A percentile compares a stretch with the other conserved stretches of the same genome.
Conservation (phyloP, 2,888 invertebrate species). For the Idaea dimidiata region DNA sequence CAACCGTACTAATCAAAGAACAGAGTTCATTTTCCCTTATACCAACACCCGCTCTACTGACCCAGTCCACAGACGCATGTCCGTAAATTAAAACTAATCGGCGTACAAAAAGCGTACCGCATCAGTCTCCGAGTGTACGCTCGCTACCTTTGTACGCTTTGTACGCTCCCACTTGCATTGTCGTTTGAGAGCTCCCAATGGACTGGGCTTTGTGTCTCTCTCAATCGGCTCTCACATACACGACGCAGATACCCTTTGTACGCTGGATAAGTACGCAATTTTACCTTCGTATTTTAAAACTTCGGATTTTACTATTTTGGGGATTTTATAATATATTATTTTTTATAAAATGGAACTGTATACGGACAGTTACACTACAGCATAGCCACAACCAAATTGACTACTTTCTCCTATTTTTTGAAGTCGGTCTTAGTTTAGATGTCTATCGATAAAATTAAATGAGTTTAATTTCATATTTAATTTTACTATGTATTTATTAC, state of each 20-base stretch:
- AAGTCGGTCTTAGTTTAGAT: too few species aligned
- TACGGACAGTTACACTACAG: too few species aligned
- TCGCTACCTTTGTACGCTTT: neutral
- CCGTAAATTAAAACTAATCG: conserved; percentile 18
- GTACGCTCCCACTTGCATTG: neutral
- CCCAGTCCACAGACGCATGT: conserved; percentile 8
- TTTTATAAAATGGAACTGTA: too few species aligned
- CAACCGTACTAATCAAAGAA: neutral
- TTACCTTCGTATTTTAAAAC: neutral
- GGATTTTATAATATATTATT: too few species aligned
- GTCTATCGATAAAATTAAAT: too few species aligned
- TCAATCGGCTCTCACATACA: neutral
- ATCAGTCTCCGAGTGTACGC: neutral
- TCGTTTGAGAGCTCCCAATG: neutral
- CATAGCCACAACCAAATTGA: too few species aligned
- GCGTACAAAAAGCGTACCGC: conserved; percentile 14
- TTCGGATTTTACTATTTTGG: neutral
- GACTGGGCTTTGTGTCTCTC: neutral
- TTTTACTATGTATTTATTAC: too few species aligned
- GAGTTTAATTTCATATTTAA: too few species aligned
- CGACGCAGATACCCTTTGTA: neutral
- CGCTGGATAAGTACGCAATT: neutral
- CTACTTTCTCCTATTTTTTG: too few species aligned
- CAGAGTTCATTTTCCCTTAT: neutral
- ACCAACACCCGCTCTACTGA: neutral